These are phyloP conservation scores for Strix aluco DNA, from an alignment of 2,113 vertebrate genomes.

Conservation along the genomic window DNA sequence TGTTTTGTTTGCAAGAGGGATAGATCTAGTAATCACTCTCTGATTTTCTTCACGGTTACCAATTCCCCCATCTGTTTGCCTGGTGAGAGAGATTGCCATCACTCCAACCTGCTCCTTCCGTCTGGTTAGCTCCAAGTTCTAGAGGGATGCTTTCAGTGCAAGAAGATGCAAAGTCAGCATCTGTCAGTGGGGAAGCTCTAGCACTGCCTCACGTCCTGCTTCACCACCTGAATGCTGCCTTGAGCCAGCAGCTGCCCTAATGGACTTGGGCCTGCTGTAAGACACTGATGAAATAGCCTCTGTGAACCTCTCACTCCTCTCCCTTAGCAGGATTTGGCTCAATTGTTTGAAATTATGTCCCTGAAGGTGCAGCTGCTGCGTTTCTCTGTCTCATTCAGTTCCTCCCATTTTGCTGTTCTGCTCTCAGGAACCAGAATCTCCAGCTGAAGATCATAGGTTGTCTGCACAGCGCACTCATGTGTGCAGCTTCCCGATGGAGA, in stretches of 20 bases:
- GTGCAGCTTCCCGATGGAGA: neutral
- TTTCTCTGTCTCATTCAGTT: neutral
- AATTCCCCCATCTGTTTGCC: neutral
- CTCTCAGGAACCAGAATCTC: neutral
- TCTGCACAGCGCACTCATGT: neutral
- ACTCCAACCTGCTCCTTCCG: neutral
- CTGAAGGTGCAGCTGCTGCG: neutral
- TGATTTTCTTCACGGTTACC: neutral
- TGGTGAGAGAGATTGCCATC: neutral
- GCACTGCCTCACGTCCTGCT: neutral
- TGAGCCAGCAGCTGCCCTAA: neutral
- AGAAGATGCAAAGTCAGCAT: neutral
- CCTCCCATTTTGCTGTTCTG: neutral
- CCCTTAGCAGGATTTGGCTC: neutral
- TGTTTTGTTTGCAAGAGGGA: neutral
- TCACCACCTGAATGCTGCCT: neutral
- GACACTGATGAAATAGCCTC: neutral
- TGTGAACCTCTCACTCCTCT: neutral
- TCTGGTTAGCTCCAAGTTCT: neutral
- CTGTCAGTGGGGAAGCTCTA: neutral
- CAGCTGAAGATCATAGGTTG: neutral
- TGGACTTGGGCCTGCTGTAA: neutral
- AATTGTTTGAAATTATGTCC: neutral
- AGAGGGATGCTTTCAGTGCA: neutral
- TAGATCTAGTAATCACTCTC: neutral